Base-by-base conservation (phyloP, 2,113 vertebrate genomes). In the Fregata magnificens region DNA sequence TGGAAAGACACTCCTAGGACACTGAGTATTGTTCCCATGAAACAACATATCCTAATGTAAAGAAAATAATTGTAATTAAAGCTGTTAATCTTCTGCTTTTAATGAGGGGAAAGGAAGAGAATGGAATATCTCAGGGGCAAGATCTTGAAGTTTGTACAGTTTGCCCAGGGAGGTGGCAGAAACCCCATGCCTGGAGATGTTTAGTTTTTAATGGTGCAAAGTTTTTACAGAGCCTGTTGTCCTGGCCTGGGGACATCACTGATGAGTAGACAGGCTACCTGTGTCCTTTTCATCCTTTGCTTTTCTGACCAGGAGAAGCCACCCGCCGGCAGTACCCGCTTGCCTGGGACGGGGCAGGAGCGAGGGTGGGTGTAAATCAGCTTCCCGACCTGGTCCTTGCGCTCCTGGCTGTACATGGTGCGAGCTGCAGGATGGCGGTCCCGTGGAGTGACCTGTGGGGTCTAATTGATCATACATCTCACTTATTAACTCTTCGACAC, bases 21-120 rank as follows among this genome's bases (percentile, higher is more conserved):
- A 40, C 29, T n/a, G 49, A 19, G 11, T 90, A 95, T 97, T 93
- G 78, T 70, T 95, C 89, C 96, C 78, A 26, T 93, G 96, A 70
- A 96, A 67, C 81, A 82, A 12, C 58, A 74, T 65, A 91, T 62
- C 91, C 86, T 93, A 97, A 96, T 82, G 62, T 96, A 96, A 95
- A 95, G 95, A 95, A 97, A 95, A 91, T 80, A 94, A 63, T 82
- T 90, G 50, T 97, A 94, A 97, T 97, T 95, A 97, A 96, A 96
- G 69, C 71, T 95, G 93, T 97, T 97, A 97, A 96, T 97, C 94
- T 90, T 96, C 61, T 77, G 47, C 38, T 80, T 88, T 95, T 97
- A 94, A 93, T 86, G 87, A 95, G 59, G 29, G n/a, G 55, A 65
- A 29, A 44, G 69, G 73, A 79, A 50, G 29, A 66, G 38, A 86